phyloP scores from a whole-genome alignment of 2,888 invertebrate genomes.

The Drosophila birchii region DNA sequence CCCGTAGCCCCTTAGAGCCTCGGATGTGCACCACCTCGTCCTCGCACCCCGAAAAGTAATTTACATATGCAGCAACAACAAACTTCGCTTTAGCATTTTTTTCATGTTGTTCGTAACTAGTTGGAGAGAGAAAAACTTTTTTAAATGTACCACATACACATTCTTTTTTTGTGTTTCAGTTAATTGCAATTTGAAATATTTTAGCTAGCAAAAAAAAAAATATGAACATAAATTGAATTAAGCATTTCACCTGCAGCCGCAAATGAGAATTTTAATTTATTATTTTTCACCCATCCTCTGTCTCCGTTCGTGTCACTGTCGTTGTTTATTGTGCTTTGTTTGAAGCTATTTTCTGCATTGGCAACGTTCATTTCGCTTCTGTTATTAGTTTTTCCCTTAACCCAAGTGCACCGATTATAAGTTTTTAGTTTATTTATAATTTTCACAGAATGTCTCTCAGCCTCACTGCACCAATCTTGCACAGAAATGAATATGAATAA shows the following conservation, averaged over 20 bases:
- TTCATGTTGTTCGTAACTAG: conserved; percentile 35
- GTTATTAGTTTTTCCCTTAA: conserved; percentile 39
- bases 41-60: conserved; percentile 57
- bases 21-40: conserved; percentile 51
- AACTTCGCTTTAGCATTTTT: conserved; percentile 54
- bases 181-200: conserved; percentile 52
- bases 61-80: conserved; percentile 65
- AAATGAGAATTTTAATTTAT: conserved; percentile 42
- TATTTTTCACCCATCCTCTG: conserved; percentile 23
- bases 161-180: conserved; percentile 44
- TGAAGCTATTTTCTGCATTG: conserved; percentile 28
- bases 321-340: conserved; percentile 31
- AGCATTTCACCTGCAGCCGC: conserved; percentile 68
- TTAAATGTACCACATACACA: conserved; percentile 19
- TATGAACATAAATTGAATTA: conserved; percentile 48
- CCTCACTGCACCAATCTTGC: conserved; percentile 18
- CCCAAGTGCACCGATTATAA: conserved; percentile 66
- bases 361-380: conserved; percentile 29
- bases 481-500: conserved; percentile 10
- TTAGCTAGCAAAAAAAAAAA: conserved; percentile 38
- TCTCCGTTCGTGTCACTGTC: conserved; percentile 31
- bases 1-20: conserved; percentile 55
- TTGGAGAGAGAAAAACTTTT: conserved; percentile 38
- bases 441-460: conserved; percentile 44
- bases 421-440: conserved; percentile 59